These are phyloP conservation scores for Paratilapia polleni DNA, from an alignment of 2,113 vertebrate genomes.

Conservation along the genomic window DNA sequence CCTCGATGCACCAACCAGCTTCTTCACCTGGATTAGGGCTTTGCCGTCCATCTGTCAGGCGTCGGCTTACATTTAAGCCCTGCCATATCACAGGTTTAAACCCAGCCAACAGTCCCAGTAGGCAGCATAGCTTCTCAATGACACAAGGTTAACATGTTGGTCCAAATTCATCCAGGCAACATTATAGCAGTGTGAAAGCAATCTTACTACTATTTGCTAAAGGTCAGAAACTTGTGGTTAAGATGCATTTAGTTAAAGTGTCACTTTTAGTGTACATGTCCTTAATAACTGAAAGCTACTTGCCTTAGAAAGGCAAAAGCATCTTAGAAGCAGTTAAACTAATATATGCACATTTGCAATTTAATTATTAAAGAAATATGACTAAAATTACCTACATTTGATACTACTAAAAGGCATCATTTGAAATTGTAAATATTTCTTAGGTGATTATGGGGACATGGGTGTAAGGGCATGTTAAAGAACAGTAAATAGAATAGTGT, in stretches of 20 bases:
- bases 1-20: slow-evolving; percentile 73
- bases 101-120: slow-evolving; percentile 49
- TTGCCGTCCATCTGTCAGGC: slow-evolving; percentile 77
- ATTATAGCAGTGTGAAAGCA: slow-evolving; percentile 26
- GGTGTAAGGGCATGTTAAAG: background rate
- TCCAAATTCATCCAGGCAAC: slow-evolving; percentile 43
- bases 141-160: slow-evolving; percentile 69
- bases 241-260: slow-evolving; percentile 34
- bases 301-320: background rate
- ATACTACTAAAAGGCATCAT: background rate
- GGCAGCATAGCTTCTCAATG: slow-evolving; percentile 65
- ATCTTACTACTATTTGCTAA: slow-evolving; percentile 27
- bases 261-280: slow-evolving; percentile 4
- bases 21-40: slow-evolving; percentile 76
- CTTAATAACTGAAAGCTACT: background rate
- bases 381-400: background rate
- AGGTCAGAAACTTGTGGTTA: slow-evolving; percentile 45
- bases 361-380: background rate
- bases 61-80: slow-evolving; percentile 76
- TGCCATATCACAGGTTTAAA: slow-evolving; percentile 70
- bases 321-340: background rate
- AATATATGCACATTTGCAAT: no score
- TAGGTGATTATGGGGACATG: background rate
- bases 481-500: background rate
- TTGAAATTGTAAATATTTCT: background rate